phyloP scores from a whole-genome alignment of 2,888 invertebrate genomes.

The Andrena trimmerana region DNA sequence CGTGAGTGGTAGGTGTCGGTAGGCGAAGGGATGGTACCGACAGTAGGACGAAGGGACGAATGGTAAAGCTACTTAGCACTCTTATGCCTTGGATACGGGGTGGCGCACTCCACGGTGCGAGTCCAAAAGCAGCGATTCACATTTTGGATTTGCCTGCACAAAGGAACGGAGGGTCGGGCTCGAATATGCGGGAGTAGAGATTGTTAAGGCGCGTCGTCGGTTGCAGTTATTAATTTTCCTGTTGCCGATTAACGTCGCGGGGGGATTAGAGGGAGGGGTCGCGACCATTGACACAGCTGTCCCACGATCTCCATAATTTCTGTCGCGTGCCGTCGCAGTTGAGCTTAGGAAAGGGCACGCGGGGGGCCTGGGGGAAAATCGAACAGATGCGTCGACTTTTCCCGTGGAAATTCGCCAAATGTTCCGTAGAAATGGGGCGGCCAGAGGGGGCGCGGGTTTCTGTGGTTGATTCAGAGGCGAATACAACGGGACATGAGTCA shows the following conservation, averaged over 20 bases:
- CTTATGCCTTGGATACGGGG: no score
- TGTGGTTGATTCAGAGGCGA: slow-evolving; percentile 7
- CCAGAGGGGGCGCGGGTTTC: neutral
- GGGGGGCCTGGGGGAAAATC: slow-evolving; percentile 29
- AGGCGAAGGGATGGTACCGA: neutral
- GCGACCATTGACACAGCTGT: slow-evolving; percentile 20
- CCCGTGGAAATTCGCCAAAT: slow-evolving; percentile 70
- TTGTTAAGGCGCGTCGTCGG: neutral
- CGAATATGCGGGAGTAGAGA: no score
- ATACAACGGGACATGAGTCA: slow-evolving; percentile 51
- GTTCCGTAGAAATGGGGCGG: slow-evolving; percentile 28
- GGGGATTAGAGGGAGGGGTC: slow-evolving; percentile 22
- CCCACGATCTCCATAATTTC: slow-evolving; percentile 42
- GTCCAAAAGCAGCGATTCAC: no score
- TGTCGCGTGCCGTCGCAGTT: slow-evolving; percentile 55
- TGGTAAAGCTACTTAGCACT: neutral
- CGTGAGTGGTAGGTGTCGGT: neutral
- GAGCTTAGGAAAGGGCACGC: slow-evolving; percentile 1
- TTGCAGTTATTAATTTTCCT: slow-evolving; percentile 4
- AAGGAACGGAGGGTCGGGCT: no score
- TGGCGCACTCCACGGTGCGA: no score
- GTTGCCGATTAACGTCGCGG: slow-evolving; percentile 5
- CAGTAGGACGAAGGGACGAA: neutral
- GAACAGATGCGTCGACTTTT: slow-evolving; percentile 63
- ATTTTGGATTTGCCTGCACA: no score